A percentile compares a stretch with the other conserved stretches of the same genome.
These are phyloP conservation scores for Drepana falcataria DNA, from an alignment of 2,888 invertebrate genomes.

Conservation along the genomic window DNA sequence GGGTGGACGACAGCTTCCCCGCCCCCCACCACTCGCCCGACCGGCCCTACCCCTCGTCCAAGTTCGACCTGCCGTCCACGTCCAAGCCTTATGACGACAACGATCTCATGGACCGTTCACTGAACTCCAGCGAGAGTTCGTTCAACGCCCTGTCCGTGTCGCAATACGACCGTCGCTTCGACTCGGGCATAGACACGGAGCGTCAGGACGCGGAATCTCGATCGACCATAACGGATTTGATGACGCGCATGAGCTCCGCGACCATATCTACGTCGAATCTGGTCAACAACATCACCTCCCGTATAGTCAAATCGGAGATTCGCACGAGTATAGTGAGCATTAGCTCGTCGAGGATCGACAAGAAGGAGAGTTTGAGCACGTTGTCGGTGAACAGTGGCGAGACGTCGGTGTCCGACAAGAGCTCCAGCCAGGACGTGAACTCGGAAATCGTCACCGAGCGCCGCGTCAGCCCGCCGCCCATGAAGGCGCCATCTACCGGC, in stretches of 20 bases:
- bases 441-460: conserved; percentile 69
- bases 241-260: conserved; percentile 66
- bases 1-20: conserved; percentile 76
- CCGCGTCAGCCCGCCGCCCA: conserved; percentile 59
- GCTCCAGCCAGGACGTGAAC: conserved; percentile 72
- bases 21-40: conserved; percentile 51
- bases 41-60: conserved; percentile 44
- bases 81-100: conserved; percentile 62
- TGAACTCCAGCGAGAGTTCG: conserved; percentile 67
- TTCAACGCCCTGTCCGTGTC: conserved; percentile 62
- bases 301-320: conserved; percentile 63
- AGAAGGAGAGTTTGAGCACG: conserved; percentile 63
- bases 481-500: conserved; percentile 81
- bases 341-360: conserved; percentile 66
- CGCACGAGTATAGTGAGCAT: conserved; percentile 65
- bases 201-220: conserved; percentile 45
- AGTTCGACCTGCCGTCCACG: conserved; percentile 57
- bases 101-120: conserved; percentile 58
- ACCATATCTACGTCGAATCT: conserved; percentile 59
- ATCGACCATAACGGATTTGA: conserved; percentile 58
- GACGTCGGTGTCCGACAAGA: conserved; percentile 64
- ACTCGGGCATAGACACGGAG: conserved; percentile 55
- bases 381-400: conserved; percentile 67
- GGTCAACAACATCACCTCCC: conserved; percentile 53
- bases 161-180: conserved; percentile 57